phyloP scores from a whole-genome alignment of 2,888 invertebrate species.

The Eupithecia pulchellata region DNA sequence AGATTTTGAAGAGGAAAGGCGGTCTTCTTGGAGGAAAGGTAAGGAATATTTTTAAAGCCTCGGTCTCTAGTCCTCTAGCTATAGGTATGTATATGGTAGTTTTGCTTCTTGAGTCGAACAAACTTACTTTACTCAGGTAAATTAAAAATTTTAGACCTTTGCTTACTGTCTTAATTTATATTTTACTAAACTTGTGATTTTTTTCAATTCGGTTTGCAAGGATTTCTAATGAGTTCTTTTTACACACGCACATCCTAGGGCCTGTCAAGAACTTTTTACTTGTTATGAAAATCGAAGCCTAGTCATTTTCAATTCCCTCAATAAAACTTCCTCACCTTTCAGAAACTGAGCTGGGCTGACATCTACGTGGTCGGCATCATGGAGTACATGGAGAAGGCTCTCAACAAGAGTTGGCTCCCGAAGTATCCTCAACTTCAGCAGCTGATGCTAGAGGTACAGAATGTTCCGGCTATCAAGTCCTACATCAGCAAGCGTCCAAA shows the following conservation, averaged over 20 bases:
- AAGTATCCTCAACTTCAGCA: constrained; percentile 50
- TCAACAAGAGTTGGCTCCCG: constrained; percentile 50
- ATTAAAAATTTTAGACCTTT: no score
- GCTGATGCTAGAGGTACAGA: constrained; percentile 50
- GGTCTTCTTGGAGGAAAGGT: constrained; percentile 51
- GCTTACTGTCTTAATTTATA: no score
- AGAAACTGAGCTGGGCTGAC: constrained; percentile 54
- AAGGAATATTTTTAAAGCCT: neutral
- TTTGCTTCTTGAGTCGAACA: neutral
- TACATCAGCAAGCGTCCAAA: constrained; percentile 55
- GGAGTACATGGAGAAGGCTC: constrained; percentile 52
- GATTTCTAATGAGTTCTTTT: no score
- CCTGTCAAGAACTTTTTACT: no score
- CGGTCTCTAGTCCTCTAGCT: neutral
- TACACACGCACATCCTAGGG: no score
- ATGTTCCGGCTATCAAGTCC: constrained; percentile 53
- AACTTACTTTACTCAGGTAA: no score
- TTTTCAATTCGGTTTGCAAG: no score
- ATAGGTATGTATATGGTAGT: neutral
- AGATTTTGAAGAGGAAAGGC: constrained; percentile 46
- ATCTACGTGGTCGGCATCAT: constrained; percentile 55
- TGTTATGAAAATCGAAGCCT: no score
- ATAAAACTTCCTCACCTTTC: constrained; percentile 18
- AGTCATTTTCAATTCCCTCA: neutral
- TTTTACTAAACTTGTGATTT: no score